Conservation (phyloP, 2,888 invertebrate species). For the Pristionchus exspectatus region DNA sequence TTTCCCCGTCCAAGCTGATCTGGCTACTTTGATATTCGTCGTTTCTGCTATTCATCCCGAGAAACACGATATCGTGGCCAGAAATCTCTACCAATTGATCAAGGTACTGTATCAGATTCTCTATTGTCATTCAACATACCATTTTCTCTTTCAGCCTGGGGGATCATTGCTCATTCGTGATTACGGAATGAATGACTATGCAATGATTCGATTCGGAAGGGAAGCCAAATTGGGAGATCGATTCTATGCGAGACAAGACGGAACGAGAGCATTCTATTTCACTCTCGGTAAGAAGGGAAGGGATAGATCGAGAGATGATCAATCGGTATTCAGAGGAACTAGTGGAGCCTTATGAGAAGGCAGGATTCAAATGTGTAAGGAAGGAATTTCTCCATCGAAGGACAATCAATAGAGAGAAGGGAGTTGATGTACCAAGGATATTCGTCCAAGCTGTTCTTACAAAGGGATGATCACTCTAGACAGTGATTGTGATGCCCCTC, state of each 20-base stretch:
- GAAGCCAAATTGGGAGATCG: slow-evolving; percentile 90
- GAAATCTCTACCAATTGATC: slow-evolving; percentile 84
- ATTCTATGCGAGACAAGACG: slow-evolving; percentile 96
- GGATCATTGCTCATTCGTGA: slow-evolving; percentile 92
- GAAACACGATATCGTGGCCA: slow-evolving; percentile 84
- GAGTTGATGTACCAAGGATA: slow-evolving; percentile 91
- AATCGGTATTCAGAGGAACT: slow-evolving; percentile 81
- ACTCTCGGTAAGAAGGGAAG: slow-evolving; percentile 78
- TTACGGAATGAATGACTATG: slow-evolving; percentile 96
- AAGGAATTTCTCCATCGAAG: slow-evolving; percentile 90
- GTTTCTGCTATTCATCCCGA: slow-evolving; percentile 93
- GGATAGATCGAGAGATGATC: neutral
- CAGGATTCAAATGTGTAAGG: slow-evolving; percentile 86
- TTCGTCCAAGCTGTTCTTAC: slow-evolving; percentile 92
- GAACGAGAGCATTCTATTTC: slow-evolving; percentile 87
- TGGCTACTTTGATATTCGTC: slow-evolving; percentile 94
- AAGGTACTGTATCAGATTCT: slow-evolving; percentile 57
- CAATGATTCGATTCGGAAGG: slow-evolving; percentile 93
- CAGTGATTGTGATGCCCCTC: neutral
- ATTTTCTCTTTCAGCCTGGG: slow-evolving; percentile 81
- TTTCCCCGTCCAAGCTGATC: slow-evolving; percentile 84
- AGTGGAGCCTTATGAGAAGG: slow-evolving; percentile 83
- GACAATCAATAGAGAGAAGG: slow-evolving; percentile 94
- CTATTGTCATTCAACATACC: neutral
- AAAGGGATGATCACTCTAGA: slow-evolving; percentile 10